Base-by-base conservation (phyloP, 2,888 invertebrate species). In the Fabriciana adippe region DNA sequence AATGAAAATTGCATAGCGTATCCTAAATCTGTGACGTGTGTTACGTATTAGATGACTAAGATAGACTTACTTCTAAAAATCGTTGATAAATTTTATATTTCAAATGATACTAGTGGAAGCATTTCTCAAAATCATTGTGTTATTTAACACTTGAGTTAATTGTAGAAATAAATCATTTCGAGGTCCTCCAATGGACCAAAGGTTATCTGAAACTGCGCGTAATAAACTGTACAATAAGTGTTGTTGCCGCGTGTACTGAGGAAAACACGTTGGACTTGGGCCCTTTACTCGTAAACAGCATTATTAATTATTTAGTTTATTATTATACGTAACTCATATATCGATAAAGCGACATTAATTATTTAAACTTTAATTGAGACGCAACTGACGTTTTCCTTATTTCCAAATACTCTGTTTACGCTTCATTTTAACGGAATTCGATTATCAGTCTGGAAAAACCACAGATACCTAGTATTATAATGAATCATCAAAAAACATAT, bases 181-280 rank as follows among this genome's bases (percentile, higher is more conserved):
- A 75, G 79, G 79, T 80, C 81, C 81, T 80, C 83, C 79, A 84
- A 85, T 84, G 68, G 67, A 77, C 74, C 77, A 72, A 60, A 75
- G 88, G 88, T 86, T 89, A 90, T 90, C 89, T 73, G 55, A 72
- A 74, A 81, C 76, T 85, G 80, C 85, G 86, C 76, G 80, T 82
- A 78, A 75, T 76, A 72, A 70, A 74, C 68, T 69, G 55, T 72
- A 47, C 21, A 26, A 14, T 51, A 50, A 53, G 55, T 65, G 65
- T 66, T 71, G 64, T 71, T 59, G 65, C 67, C 63, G 67, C 63
- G 51, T 35, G 45, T 55, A 55, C 65, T 56, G 64, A 67, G 64
- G 61, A 67, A 56, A 69, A 70, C 65, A 57, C 63, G 31, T 68
- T 68, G 68, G 68, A 71, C 70, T 68, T 71, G 31, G 53, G 51